These are phyloP conservation scores for Ahaetulla prasina DNA, from an alignment of 2,113 vertebrate genomes.

Conservation along the genomic window DNA sequence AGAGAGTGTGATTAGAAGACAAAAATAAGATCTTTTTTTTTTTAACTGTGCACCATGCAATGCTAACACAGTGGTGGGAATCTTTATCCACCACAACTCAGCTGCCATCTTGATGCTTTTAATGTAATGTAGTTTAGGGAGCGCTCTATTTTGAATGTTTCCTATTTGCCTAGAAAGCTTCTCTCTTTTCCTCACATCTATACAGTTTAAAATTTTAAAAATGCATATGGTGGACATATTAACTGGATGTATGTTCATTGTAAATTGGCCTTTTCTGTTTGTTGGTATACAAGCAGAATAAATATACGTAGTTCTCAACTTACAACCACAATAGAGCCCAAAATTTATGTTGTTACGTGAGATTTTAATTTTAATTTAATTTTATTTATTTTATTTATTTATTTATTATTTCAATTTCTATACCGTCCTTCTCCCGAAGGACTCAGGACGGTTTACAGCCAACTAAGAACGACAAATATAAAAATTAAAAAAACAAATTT, in stretches of 20 bases:
- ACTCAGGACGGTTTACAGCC: too few relatives aligned
- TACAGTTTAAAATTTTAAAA: not conserved
- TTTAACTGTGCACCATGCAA: not conserved
- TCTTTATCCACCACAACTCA: not conserved
- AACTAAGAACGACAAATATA: too few relatives aligned
- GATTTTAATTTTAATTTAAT: too few relatives aligned
- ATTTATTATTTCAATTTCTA: too few relatives aligned
- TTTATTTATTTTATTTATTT: too few relatives aligned
- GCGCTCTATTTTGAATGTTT: not conserved
- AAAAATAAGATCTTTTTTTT: not conserved
- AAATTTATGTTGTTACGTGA: too few relatives aligned
- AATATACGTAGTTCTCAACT: not conserved
- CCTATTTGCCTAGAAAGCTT: not conserved
- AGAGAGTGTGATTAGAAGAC: too few relatives aligned
- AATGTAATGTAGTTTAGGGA: not conserved
- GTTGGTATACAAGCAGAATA: not conserved
- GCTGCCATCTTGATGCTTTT: not conserved
- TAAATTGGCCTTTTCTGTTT: not conserved
- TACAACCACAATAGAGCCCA: too few relatives aligned
- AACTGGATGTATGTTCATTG: not conserved
- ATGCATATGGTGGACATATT: not conserved
- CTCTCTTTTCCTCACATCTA: not conserved
- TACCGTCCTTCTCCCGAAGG: too few relatives aligned
- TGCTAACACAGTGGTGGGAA: not conserved
- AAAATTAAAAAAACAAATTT: too few relatives aligned